A percentile compares a stretch with the other conserved stretches of the same genome.
These are phyloP conservation scores for Scomberomorus guttatus DNA, from an alignment of 2,797 vertebrate species.

Conservation along the genomic window DNA sequence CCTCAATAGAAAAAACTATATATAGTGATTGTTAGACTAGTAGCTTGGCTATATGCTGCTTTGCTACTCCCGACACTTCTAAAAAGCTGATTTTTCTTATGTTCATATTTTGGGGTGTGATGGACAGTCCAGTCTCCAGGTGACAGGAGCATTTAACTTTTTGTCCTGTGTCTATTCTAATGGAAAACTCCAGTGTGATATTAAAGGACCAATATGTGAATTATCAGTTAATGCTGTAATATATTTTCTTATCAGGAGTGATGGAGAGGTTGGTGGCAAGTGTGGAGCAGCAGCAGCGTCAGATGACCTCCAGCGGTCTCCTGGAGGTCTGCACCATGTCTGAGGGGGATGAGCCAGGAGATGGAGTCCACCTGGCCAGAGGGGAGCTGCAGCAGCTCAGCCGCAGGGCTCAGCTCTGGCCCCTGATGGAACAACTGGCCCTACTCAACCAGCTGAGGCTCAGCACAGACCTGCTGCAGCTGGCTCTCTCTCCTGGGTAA, in stretches of 20 bases:
- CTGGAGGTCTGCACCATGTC: conserved; percentile 48
- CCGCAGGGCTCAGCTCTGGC: conserved; percentile 92
- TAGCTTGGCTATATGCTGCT: no score
- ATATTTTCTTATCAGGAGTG: conserved; percentile 68
- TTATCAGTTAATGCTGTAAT: background rate
- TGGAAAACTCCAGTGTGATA: background rate
- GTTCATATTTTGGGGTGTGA: background rate
- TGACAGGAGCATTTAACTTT: no score
- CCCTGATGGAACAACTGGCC: conserved; percentile 91
- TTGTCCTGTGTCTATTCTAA: background rate
- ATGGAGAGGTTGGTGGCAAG: conserved; percentile 85
- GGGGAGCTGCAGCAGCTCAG: conserved; percentile 86
- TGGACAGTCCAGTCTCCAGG: background rate
- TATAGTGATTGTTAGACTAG: no score
- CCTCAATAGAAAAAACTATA: no score
- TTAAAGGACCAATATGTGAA: background rate
- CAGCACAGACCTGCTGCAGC: conserved; percentile 85
- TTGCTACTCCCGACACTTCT: no score
- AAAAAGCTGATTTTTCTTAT: no score
- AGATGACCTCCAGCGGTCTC: conserved; percentile 87
- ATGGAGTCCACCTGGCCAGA: conserved; percentile 58
- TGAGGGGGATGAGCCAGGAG: conserved; percentile 59
- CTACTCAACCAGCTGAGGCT: conserved; percentile 93
- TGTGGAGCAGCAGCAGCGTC: conserved; percentile 86
- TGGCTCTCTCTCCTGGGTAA: conserved; percentile 81